phyloP scores from a whole-genome alignment of 2,888 invertebrate genomes.

The Trissolcus japonicus region DNA sequence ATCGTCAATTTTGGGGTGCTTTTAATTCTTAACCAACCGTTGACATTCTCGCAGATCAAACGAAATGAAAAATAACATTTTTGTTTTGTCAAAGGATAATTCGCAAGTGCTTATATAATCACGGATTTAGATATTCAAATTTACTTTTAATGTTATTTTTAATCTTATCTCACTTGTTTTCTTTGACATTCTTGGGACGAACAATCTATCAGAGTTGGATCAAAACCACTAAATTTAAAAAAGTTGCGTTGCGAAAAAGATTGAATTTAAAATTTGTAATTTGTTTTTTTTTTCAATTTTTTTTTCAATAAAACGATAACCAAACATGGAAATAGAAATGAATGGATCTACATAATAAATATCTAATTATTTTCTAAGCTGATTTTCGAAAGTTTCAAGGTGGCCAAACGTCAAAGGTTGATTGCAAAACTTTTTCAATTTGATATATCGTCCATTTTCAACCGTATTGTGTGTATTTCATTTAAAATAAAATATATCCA shows the following conservation, averaged over 20 bases:
- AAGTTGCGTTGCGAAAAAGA: background rate
- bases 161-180: too few relatives aligned
- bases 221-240: background rate
- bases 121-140: too few relatives aligned
- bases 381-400: constrained; percentile 13
- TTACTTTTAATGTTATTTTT: too few relatives aligned
- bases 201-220: background rate
- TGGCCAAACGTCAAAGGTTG: background rate
- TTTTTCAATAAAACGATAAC: background rate
- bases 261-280: background rate
- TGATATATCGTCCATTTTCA: background rate
- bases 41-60: too few relatives aligned
- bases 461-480: background rate
- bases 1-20: background rate
- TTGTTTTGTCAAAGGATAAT: too few relatives aligned
- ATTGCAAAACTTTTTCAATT: constrained; percentile 24
- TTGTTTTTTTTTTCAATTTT: background rate
- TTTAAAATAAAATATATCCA: too few relatives aligned
- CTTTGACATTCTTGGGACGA: background rate
- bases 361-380: background rate
- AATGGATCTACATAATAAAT: background rate
- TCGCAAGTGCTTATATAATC: too few relatives aligned
- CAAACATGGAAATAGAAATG: background rate
- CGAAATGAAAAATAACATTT: too few relatives aligned
- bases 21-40: too few relatives aligned